Percentiles rank a stretch among this genome's conserved stretches.
phyloP scores from a whole-genome alignment of 2,113 vertebrate genomes.

The Tenrec ecaudatus region DNA sequence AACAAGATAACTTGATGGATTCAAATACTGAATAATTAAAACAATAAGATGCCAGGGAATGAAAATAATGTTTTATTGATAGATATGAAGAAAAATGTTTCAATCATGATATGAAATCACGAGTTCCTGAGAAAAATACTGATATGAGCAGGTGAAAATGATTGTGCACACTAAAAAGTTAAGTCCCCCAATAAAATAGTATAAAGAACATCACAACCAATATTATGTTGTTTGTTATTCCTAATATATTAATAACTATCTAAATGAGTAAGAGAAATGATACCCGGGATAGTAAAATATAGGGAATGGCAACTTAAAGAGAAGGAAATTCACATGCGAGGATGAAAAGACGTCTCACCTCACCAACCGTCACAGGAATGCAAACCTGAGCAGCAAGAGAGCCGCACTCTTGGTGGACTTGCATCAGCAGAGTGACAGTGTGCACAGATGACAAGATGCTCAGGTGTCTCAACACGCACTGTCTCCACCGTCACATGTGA shows the following conservation, averaged over 20 bases:
- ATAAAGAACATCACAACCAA: background rate
- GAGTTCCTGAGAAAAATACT: background rate
- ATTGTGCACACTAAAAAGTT: constrained; percentile 6
- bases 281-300: background rate
- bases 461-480: background rate
- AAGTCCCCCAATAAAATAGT: constrained; percentile 9
- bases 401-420: too few relatives aligned
- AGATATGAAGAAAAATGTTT: background rate
- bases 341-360: constrained; percentile 13
- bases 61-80: background rate
- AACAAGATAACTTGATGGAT: constrained; percentile 3
- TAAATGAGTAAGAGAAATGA: constrained; percentile 32
- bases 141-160: constrained; percentile 9
- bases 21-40: constrained; percentile 28
- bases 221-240: background rate
- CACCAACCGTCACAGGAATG: background rate
- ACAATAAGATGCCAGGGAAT: background rate
- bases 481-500: background rate
- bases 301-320: constrained; percentile 10
- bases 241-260: background rate
- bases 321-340: constrained; percentile 44
- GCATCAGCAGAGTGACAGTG: background rate
- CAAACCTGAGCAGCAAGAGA: constrained; percentile 8
- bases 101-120: background rate
- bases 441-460: background rate